Evolutionary conservation across 2,888 invertebrate species (phyloP), one percentile per base, ranked within the genome.

Genomic region (Lepetodrilus schrolli): DNA sequence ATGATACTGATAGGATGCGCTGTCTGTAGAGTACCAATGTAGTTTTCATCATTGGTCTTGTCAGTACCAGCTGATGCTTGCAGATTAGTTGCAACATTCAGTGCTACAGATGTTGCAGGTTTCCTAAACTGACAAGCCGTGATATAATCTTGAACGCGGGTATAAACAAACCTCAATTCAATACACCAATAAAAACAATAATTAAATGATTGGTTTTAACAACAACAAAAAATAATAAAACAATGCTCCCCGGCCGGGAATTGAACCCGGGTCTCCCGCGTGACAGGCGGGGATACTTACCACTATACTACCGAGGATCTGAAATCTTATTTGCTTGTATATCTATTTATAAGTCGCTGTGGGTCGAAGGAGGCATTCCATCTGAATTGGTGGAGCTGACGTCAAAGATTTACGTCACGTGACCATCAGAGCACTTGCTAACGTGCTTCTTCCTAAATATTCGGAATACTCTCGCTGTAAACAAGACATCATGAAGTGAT

Each of bases 211-310:
- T 4, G 3, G 17, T n/a, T 4, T n/a, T n/a, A 4, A 47, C 13
- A 4, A 4, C 2, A 47, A 51, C 3, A 58, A 26, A 30, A 30
- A 10, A 3, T 30, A 34, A 13, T 26, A 17, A 58, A 58, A 58
- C 2, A 21, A 13, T 26, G 4, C 68, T 68, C 68, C 68, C 68
- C 68, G 68, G 47, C 68, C 43, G 68, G 68, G 68, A 68, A 68
- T 68, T 68, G 68, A 68, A 68, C 68, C 68, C 68, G 43, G 68
- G 68, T 68, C 68, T 68, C 68, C 68, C 68, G 68, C 68, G 68
- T 68, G 68, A 68, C 68, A 68, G 68, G 68, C 68, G 68, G 68
- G 68, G 68, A 68, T 68, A 68, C 68, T 68, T 23, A 68, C 68
- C 68, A 68, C 68, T 68, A 68, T 68, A 68, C 68, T 68, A 68